Evolutionary conservation across 1,140 invertebrate genomes (phyloP).

Genomic region (Maniola jurtina): DNA sequence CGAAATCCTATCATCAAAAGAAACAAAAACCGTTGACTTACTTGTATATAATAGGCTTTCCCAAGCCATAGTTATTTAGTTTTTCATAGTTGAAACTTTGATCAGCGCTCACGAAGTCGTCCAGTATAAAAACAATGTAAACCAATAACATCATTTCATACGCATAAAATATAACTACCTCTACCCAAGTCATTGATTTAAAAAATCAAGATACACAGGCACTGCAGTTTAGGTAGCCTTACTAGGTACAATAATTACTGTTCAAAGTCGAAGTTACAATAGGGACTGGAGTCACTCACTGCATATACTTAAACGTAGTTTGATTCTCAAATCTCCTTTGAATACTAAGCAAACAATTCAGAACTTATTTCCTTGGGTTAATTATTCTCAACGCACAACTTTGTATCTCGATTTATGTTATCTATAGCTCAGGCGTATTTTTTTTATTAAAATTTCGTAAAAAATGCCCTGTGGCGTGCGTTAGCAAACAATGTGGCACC

Average conservation of each 20-base stretch:
- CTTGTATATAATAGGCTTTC: constrained; percentile 3
- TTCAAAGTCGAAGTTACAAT: no score
- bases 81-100: constrained; percentile 12
- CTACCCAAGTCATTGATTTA: no score
- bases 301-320: no score
- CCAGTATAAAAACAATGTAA: constrained; percentile 19
- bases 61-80: background rate
- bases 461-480: background rate
- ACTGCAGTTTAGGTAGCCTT: no score
- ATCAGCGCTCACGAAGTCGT: constrained; percentile 30
- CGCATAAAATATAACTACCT: background rate
- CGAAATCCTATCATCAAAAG: background rate
- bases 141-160: constrained; percentile 16
- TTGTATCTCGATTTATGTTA: no score
- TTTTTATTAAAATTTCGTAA: background rate
- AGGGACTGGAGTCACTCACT: no score
- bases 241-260: no score
- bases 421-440: background rate
- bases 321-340: no score
- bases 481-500: constrained; percentile 18
- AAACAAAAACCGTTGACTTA: no score
- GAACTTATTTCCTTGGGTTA: no score
- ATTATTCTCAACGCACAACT: background rate
- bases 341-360: no score
- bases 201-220: no score